phyloP scores from a whole-genome alignment of 2,797 vertebrate genomes.

The Zalophus californianus region DNA sequence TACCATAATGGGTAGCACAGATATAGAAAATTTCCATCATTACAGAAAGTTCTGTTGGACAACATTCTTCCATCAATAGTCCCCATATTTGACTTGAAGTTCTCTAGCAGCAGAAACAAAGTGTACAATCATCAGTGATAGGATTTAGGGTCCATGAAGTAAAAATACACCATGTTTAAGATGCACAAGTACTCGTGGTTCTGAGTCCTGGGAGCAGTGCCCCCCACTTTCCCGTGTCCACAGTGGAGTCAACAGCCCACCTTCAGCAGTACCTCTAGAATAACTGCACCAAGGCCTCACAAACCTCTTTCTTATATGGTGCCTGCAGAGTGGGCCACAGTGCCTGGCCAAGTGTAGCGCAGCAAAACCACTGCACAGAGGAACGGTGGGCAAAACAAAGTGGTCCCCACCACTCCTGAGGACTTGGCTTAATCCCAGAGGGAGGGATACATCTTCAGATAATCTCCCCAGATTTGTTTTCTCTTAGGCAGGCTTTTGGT shows the following conservation, averaged over 20 bases:
- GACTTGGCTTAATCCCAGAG: background rate
- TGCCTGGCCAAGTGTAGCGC: background rate
- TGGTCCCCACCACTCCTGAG: background rate
- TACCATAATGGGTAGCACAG: background rate
- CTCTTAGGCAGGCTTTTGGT: background rate
- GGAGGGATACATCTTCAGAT: background rate
- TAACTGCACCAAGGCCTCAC: accelerated
- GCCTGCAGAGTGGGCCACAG: background rate
- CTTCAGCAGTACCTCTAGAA: background rate
- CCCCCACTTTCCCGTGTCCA: accelerated
- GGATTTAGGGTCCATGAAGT: background rate
- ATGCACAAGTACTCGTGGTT: background rate
- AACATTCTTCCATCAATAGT: background rate
- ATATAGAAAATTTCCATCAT: background rate
- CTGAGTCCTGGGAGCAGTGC: background rate
- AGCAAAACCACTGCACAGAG: background rate
- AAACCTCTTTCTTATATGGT: background rate
- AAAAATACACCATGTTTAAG: background rate
- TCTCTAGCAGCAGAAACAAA: background rate
- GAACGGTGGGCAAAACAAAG: background rate
- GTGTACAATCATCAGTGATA: background rate
- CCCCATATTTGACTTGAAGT: background rate
- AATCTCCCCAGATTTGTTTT: background rate
- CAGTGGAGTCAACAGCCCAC: background rate
- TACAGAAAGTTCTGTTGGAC: background rate